phyloP scores from a whole-genome alignment of 53 echinoderm and acorn worm genomes.

The Pentamera pediparva region DNA sequence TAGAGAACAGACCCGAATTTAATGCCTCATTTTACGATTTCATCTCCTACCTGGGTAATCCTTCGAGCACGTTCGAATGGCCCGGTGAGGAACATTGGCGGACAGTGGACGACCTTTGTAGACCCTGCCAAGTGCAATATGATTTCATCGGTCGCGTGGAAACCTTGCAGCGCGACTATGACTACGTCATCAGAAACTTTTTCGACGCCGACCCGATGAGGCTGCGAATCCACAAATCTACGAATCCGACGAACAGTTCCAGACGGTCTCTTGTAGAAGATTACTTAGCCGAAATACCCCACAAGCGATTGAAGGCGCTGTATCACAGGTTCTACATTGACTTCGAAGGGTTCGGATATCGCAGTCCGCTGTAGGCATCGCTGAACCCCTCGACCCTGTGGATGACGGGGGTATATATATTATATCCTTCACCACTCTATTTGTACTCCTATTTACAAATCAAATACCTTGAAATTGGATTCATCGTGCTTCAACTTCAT shows the following conservation, averaged over 20 bases:
- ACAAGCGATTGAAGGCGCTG: neutral
- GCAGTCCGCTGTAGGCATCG: neutral
- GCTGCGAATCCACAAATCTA: neutral
- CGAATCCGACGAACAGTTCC: slow-evolving; percentile 13
- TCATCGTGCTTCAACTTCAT: no score
- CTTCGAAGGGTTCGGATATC: slow-evolving; percentile 7
- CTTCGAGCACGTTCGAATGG: slow-evolving; percentile 5
- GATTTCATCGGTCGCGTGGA: slow-evolving; percentile 72
- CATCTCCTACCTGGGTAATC: slow-evolving; percentile 35
- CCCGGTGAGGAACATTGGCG: slow-evolving; percentile 65
- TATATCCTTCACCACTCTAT: no score
- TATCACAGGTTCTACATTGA: neutral
- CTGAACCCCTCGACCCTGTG: no score
- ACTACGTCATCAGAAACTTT: slow-evolving; percentile 23
- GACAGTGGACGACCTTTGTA: slow-evolving; percentile 58
- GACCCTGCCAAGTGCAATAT: slow-evolving; percentile 59
- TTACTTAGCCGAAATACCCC: neutral
- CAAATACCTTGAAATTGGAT: no score
- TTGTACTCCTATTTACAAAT: no score
- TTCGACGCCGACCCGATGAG: neutral
- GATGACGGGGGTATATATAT: no score
- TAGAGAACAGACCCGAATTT: slow-evolving; percentile 23
- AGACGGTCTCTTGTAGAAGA: neutral
- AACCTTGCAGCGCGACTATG: slow-evolving; percentile 44
- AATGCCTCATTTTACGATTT: slow-evolving; percentile 56